A percentile compares a stretch with the other conserved stretches of the same genome.
Evolutionary conservation across 2,113 vertebrate genomes (phyloP).

Genomic region (Mystacornis crossleyi): DNA sequence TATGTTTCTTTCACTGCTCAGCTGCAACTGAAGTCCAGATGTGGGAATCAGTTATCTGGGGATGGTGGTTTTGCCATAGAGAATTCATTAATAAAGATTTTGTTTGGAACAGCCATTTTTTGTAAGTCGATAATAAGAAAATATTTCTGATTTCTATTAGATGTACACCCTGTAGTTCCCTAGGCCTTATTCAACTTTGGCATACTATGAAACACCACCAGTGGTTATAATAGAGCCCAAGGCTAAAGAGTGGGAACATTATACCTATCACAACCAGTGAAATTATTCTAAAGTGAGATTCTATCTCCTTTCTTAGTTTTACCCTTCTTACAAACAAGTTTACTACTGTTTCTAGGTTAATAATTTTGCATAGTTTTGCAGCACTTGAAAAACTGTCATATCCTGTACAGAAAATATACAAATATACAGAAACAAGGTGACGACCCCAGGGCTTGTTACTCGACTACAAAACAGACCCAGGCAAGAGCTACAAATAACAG

Average conservation of each 20-base stretch:
- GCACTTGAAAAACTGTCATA: not conserved
- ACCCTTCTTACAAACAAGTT: not conserved
- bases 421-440: not conserved
- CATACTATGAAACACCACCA: not conserved
- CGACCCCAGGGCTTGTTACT: not conserved
- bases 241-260: not conserved
- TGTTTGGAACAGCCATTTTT: not conserved
- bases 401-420: not conserved
- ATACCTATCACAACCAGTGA: not conserved
- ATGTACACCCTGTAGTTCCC: not conserved
- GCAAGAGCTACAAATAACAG: slow-evolving; percentile 27
- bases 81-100: not conserved
- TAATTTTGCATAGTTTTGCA: not conserved
- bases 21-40: not conserved
- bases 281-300: not conserved
- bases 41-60: not conserved
- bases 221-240: not conserved
- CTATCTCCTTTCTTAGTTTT: not conserved
- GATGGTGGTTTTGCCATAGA: not conserved
- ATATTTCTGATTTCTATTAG: not conserved
- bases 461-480: not conserved
- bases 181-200: not conserved
- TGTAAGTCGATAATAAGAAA: not conserved
- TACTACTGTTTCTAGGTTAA: not conserved
- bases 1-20: not conserved